Base-by-base conservation (phyloP, 1,140 invertebrate species). In the Drosophila pseudoobscura region DNA sequence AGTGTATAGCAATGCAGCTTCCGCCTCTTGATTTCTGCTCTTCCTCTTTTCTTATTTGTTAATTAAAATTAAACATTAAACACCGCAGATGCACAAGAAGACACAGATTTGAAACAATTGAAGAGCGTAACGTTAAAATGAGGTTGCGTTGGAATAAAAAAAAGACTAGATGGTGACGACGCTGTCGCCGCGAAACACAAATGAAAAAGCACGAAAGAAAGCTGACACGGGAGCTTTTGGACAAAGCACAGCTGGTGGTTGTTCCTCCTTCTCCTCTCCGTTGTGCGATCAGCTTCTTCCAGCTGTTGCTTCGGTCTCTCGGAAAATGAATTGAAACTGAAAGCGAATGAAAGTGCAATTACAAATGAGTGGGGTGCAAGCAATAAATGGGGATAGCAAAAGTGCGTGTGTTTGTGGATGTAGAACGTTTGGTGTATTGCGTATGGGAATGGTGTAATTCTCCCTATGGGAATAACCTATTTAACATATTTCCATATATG, bases 271-370 rank as follows among this genome's bases (percentile, higher is more conserved):
- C 47, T 15, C 26, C 54, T 47, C 56, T 47, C 53, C 35, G 35
- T 5, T 49, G 41, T 43, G 26, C 53, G 71, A 75, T 75, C 71
- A 74, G 60, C 71, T 65, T 65, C 70, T 57, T 31, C 71, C 71
- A 58, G 71, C 71, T 55, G 71, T 57, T 45, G 39, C 39, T 26
- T 26, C 24, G 24, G 24, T 26, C 24, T 26, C 24, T 46, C 71
- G 70, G 41, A 75, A 65, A 53, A 75, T 75, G 71, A 75, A 74
- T 60, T 75, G 60, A 47, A 75, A 75, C 71, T 75, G 70, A 57
- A 75, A 56, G 51, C 43, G 26, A 57, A 75, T 75, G 70, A 65
- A 53, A 75, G 70, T 72, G 68, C 41, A 61, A 57, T 71, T 63
- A 63, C 11, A 45, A 50, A 26, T 39, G 43, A 47, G 58, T 61